Conservation (phyloP, 2,113 vertebrate genomes). For the Colistium nudipinnis region DNA sequence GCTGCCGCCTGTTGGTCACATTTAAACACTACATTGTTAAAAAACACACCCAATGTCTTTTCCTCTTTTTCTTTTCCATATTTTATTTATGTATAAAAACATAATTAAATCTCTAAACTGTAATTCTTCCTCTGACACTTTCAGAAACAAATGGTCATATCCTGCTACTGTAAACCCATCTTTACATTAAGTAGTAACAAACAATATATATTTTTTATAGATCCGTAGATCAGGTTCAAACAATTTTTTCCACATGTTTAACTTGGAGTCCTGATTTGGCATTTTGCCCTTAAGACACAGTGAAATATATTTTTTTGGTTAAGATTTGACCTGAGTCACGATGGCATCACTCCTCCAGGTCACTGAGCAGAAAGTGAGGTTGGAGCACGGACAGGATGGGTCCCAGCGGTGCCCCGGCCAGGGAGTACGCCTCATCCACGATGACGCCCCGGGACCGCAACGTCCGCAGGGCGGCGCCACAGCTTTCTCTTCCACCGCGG, state of each 20-base stretch:
- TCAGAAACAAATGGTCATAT: neutral
- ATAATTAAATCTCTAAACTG: neutral
- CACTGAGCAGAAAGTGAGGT: conserved; percentile 61
- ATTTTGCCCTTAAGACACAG: conserved; percentile 10
- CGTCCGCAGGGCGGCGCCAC: conserved; percentile 13
- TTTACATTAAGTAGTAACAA: neutral
- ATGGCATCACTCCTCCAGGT: conserved; percentile 31
- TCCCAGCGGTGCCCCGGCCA: conserved; percentile 53
- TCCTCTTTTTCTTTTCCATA: neutral
- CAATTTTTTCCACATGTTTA: neutral
- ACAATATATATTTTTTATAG: neutral
- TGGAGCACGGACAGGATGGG: conserved; percentile 53
- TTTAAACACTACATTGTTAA: neutral
- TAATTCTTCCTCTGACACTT: neutral
- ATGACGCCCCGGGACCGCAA: conserved; percentile 50
- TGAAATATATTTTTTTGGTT: neutral
- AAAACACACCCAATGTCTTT: neutral
- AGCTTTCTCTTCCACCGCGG: conserved; percentile 37
- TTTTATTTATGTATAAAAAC: neutral
- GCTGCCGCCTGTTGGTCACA: conserved; percentile 3
- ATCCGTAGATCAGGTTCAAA: neutral
- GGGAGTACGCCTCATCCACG: conserved; percentile 65
- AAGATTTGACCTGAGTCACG: neutral
- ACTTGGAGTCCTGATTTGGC: neutral
- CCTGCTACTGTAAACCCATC: no score